Evolutionary conservation across 1,140 invertebrate genomes (phyloP).

Genomic region (Diploscapter pachys): DNA sequence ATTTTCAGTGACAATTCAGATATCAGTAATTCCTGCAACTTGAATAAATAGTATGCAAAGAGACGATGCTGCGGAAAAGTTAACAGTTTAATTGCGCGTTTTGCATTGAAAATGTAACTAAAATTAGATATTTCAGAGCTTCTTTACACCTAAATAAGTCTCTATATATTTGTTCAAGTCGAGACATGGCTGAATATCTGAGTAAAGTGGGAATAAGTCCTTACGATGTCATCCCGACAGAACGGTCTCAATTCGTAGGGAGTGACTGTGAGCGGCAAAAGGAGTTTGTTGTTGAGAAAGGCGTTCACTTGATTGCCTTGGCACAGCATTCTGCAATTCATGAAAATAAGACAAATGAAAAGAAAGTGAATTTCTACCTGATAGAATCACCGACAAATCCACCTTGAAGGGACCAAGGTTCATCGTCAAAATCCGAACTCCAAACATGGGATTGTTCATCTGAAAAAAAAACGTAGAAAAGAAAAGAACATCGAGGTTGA

Average conservation of each 20-base stretch:
- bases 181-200: background rate
- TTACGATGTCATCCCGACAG: slow-evolving; percentile 3
- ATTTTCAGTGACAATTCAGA: too few species aligned
- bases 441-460: slow-evolving; percentile 6
- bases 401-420: slow-evolving; percentile 12
- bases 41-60: too few species aligned
- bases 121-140: too few species aligned
- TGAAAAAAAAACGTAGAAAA: slow-evolving; percentile 1
- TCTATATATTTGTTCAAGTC: too few species aligned
- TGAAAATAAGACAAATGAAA: too few species aligned
- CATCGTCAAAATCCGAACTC: slow-evolving; percentile 8
- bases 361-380: background rate
- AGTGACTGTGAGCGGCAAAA: slow-evolving; percentile 5
- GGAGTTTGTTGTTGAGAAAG: background rate
- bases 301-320: background rate
- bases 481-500: background rate
- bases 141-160: too few species aligned
- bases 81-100: too few species aligned
- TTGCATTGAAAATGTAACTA: too few species aligned
- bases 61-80: too few species aligned
- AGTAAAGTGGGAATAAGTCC: background rate
- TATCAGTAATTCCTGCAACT: too few species aligned
- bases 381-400: background rate
- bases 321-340: too few species aligned
- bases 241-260: slow-evolving; percentile 16